phyloP scores from a whole-genome alignment of 2,113 vertebrate genomes.

The Synchiropus splendidus region DNA sequence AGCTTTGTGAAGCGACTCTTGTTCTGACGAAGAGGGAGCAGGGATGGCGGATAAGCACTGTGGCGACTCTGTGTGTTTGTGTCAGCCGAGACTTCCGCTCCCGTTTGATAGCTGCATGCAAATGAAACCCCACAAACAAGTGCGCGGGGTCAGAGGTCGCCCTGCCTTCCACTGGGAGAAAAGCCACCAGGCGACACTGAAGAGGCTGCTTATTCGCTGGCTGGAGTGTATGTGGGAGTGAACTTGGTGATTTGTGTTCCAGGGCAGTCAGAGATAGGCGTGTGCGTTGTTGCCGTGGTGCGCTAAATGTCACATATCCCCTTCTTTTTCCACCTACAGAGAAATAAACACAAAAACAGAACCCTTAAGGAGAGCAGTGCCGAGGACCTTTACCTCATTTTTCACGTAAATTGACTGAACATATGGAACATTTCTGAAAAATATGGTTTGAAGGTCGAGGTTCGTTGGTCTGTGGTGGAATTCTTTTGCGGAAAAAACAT shows the following conservation, averaged over 20 bases:
- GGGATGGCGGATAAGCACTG: slow-evolving; percentile 37
- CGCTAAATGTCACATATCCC: too few species aligned
- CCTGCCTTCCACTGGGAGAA: slow-evolving; percentile 37
- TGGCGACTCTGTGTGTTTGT: slow-evolving; percentile 11
- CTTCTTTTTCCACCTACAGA: too few species aligned
- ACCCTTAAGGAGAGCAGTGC: too few species aligned
- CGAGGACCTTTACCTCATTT: too few species aligned
- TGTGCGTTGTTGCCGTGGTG: slow-evolving; percentile 11
- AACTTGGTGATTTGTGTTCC: slow-evolving; percentile 11
- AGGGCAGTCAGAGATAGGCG: slow-evolving; percentile 12
- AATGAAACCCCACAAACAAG: slow-evolving; percentile 65
- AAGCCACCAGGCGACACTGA: slow-evolving; percentile 18
- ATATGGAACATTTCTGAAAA: too few species aligned
- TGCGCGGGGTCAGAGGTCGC: slow-evolving; percentile 48
- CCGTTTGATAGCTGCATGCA: slow-evolving; percentile 54
- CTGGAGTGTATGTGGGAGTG: slow-evolving; percentile 19
- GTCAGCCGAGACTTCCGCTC: slow-evolving; percentile 54
- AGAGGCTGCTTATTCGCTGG: slow-evolving; percentile 4
- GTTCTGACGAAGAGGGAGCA: slow-evolving; percentile 41
- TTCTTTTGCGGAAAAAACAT: too few species aligned
- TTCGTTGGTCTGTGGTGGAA: too few species aligned
- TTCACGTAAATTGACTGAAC: too few species aligned
- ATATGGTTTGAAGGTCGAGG: too few species aligned
- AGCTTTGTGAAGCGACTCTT: slow-evolving; percentile 63
- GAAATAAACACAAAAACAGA: too few species aligned